Percentiles rank a stretch among this genome's conserved stretches.
Evolutionary conservation across 2,113 vertebrate species (phyloP).

Genomic region (Cryptomyrus ogoouensis): DNA sequence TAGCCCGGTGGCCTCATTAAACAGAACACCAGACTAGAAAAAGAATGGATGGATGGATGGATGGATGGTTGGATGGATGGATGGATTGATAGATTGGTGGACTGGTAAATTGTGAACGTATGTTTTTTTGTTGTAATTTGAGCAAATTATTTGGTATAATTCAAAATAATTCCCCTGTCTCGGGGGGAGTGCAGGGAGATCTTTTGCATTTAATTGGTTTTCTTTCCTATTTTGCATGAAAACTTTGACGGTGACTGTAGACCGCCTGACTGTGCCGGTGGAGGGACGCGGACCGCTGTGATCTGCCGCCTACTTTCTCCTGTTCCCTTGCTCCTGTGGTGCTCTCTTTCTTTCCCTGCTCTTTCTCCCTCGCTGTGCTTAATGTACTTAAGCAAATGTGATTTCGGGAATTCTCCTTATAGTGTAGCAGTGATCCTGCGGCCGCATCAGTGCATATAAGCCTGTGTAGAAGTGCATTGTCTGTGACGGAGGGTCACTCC

Average conservation of each 20-base stretch:
- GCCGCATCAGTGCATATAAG: neutral
- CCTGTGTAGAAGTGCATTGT: neutral
- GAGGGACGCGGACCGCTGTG: neutral
- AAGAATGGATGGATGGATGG: neutral
- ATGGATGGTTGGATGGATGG: neutral
- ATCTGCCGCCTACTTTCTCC: neutral
- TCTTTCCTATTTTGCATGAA: neutral
- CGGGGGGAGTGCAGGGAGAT: neutral
- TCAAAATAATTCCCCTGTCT: neutral
- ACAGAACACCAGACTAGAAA: neutral
- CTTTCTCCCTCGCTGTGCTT: constrained; percentile 48
- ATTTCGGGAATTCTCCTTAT: constrained; percentile 55
- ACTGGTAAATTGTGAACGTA: neutral
- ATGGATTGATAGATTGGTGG: neutral
- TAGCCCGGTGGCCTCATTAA: neutral
- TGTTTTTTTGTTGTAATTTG: neutral
- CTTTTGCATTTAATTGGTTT: neutral
- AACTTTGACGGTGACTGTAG: neutral
- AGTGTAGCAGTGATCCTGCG: constrained; percentile 35
- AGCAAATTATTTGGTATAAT: neutral
- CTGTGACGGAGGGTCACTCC: neutral
- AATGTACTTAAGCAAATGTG: constrained; percentile 55
- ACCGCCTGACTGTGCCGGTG: neutral
- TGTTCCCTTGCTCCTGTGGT: neutral
- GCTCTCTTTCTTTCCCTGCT: neutral